phyloP scores from a whole-genome alignment of 64 coral and sea anemone species.

The Exaiptasia diaphana region DNA sequence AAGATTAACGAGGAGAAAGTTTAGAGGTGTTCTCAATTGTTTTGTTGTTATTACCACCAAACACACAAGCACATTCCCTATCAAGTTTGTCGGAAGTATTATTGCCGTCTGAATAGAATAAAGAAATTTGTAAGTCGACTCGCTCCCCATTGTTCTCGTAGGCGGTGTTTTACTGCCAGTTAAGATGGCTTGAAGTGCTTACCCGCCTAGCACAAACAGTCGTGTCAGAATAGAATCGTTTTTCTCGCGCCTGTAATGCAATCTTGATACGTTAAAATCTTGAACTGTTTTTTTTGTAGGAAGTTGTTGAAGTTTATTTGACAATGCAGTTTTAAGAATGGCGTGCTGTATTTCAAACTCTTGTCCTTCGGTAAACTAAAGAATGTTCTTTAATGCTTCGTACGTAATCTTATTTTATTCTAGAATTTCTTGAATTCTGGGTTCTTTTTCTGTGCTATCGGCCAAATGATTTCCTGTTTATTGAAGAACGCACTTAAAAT shows the following conservation, averaged over 20 bases:
- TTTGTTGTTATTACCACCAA: neutral
- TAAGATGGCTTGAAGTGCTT: neutral
- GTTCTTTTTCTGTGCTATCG: too few relatives aligned
- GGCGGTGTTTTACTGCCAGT: neutral
- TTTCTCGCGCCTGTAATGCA: too few relatives aligned
- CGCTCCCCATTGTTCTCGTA: neutral
- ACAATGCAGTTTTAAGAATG: too few relatives aligned
- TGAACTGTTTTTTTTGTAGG: too few relatives aligned
- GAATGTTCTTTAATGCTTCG: too few relatives aligned
- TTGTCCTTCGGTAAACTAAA: too few relatives aligned
- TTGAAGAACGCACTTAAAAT: neutral
- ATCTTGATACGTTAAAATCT: too few relatives aligned
- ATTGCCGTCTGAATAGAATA: conserved; percentile 15
- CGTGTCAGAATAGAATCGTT: too few relatives aligned
- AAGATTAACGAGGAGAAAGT: conserved; percentile 32
- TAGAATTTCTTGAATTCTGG: too few relatives aligned
- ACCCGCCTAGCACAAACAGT: neutral
- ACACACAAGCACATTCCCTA: conserved; percentile 13
- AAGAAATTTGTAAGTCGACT: neutral
- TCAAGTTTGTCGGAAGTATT: conserved; percentile 6
- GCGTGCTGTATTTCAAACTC: too few relatives aligned
- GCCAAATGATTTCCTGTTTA: neutral
- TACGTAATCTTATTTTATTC: too few relatives aligned
- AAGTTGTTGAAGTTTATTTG: too few relatives aligned
- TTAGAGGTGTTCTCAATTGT: conserved; percentile 11